A percentile compares a stretch with the other conserved stretches of the same genome.
Evolutionary conservation across 2,888 invertebrate genomes (phyloP).

Genomic region (Hoplodrina blanda): DNA sequence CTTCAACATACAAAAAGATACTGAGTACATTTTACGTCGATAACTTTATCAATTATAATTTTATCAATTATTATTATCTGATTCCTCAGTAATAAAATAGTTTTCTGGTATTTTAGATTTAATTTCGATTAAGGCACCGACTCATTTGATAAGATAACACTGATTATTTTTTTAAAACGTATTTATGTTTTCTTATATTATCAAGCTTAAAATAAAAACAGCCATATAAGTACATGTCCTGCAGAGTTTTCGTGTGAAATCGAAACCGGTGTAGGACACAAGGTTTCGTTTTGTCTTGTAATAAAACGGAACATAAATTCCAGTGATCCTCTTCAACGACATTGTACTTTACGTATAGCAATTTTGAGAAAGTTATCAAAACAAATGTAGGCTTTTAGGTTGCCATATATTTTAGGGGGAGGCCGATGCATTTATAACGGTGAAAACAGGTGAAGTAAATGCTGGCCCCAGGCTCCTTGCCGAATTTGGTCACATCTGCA

Average conservation of each 20-base stretch:
- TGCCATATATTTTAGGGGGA: slow-evolving; percentile 85
- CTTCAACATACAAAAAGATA: slow-evolving; percentile 54
- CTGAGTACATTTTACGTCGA: slow-evolving; percentile 54
- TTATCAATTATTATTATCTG: slow-evolving; percentile 52
- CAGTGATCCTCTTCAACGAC: slow-evolving; percentile 66
- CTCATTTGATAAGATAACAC: slow-evolving; percentile 50
- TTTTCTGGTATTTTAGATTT: slow-evolving; percentile 55
- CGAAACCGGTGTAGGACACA: slow-evolving; percentile 52
- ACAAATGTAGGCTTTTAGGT: slow-evolving; percentile 84
- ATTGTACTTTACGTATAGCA: slow-evolving; percentile 62
- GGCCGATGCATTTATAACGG: slow-evolving; percentile 78
- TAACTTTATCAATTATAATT: slow-evolving; percentile 46
- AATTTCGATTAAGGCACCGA: slow-evolving; percentile 44
- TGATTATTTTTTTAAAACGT: slow-evolving; percentile 37
- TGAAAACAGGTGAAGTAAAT: slow-evolving; percentile 74
- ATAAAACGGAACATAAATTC: slow-evolving; percentile 64
- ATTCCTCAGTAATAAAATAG: slow-evolving; percentile 49
- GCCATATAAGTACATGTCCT: slow-evolving; percentile 19
- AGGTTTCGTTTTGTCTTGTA: slow-evolving; percentile 42
- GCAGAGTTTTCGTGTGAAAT: slow-evolving; percentile 50
- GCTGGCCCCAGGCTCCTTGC: slow-evolving; percentile 62
- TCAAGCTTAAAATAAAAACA: slow-evolving; percentile 30
- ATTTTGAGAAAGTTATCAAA: slow-evolving; percentile 80
- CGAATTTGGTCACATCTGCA: slow-evolving; percentile 64
- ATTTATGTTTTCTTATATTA: slow-evolving; percentile 30